Base-by-base conservation (phyloP, 2,888 invertebrate genomes). In the Dione vanillae region DNA sequence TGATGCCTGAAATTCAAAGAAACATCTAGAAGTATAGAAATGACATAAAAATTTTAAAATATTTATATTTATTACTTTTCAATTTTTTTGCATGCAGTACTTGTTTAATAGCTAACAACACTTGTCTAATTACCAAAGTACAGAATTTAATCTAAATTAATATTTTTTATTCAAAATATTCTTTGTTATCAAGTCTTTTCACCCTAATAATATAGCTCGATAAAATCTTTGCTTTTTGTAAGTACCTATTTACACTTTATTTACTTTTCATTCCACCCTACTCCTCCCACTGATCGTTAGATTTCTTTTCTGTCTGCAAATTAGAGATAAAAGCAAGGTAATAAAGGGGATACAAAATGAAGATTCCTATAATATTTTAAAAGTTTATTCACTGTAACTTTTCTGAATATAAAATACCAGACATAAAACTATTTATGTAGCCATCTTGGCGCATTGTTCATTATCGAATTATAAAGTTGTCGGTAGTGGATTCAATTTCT, bases 301-400 rank as follows among this genome's bases (percentile, higher is more conserved):
- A 45, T 37, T 64, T 64, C 54, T 45, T 35, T 66, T 35, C 27
- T 54, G 54, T 56, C 54, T 56, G 65, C 54, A 54, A 66, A 66
- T 66, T 56, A 66, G 16, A 66, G 65, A 56, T 66, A 66, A 66
- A 66, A 66, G 54, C 14, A 45, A 37, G 20, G 54, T 19, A 54
- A 66, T 43, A 56, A 56, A 66, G 45, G 65, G 54, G 62, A 37
- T 37, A 35, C 37, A 8, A 64, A 19, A 49, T 49, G 37, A 37
- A 19, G 12, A 49, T 62, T 47, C 47, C 49, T 35, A 49, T 19
- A 64, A 35, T 64, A 64, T 40, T 64, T 43, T 27, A 35, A 62
- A 62, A 62, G 47, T 35, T 62, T 45, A 16, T 62, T 45, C 16
- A 47, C 12, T 20, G 0, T 14, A 5, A 45, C 6, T 16, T 47